A percentile compares a stretch with the other conserved stretches of the same genome.
phyloP scores from a whole-genome alignment of 2,888 invertebrate genomes.

The Tetropium fuscum region DNA sequence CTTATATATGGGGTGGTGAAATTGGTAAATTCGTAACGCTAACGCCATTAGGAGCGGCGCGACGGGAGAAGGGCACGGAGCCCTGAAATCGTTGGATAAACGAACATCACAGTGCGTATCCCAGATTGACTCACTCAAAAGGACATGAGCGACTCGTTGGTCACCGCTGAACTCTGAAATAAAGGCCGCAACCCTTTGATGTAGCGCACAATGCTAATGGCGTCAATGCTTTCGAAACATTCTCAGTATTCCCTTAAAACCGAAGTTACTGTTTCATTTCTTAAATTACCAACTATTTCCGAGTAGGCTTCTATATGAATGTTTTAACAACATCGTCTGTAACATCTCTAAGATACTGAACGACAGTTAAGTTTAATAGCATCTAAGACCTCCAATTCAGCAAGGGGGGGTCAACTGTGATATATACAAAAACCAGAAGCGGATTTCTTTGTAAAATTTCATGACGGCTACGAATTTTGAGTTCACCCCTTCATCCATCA shows the following conservation, averaged over 20 bases:
- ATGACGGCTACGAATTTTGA: too few species aligned
- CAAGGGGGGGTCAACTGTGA: too few species aligned
- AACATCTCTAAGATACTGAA: too few species aligned
- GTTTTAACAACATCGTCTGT: too few species aligned
- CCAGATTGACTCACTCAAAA: slow-evolving; percentile 64
- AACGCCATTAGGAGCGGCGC: slow-evolving; percentile 62
- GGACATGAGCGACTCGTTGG: slow-evolving; percentile 25
- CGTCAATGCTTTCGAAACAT: too few species aligned
- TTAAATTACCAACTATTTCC: too few species aligned
- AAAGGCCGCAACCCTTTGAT: slow-evolving; percentile 1
- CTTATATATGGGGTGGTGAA: slow-evolving; percentile 65
- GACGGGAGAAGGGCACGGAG: slow-evolving; percentile 27
- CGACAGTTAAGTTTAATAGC: too few species aligned
- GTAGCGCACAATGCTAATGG: neutral
- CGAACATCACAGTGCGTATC: slow-evolving; percentile 66
- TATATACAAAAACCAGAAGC: too few species aligned
- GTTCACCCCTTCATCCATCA: too few species aligned
- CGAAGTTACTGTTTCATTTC: neutral
- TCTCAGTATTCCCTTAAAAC: neutral
- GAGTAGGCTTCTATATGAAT: too few species aligned
- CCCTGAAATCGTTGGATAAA: slow-evolving; percentile 63
- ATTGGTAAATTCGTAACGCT: slow-evolving; percentile 68
- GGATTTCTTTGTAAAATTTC: too few species aligned
- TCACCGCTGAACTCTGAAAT: neutral
- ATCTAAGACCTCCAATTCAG: too few species aligned